Evolutionary conservation across 2,113 vertebrate species (phyloP), one percentile per base, ranked within the genome.

Genomic region (Gnathonemus longibarbis): DNA sequence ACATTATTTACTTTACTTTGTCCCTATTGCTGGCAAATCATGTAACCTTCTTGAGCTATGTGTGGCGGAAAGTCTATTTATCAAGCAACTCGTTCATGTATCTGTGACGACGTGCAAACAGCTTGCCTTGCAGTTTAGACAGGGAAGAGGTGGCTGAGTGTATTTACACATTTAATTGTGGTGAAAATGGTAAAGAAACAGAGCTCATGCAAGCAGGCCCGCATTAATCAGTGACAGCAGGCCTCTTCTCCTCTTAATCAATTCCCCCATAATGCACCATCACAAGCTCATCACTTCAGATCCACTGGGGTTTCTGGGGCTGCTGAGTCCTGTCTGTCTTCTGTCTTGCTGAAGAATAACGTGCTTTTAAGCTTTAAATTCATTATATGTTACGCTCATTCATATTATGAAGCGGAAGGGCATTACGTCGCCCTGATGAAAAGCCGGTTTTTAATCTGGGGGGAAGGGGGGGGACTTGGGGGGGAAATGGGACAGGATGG

Each of bases 121-220:
- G 46, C 45, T 49, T 87, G 46, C 10, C 50, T 53, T 87, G 85
- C 48, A 35, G 27, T 53, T 53, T 56, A 39, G 35, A 53, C 13
- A 8, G 27, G 85, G 50, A 56, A 52, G 49, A 52, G 3, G 1
- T 49, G 2, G 27, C 49, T 24, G 27, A 31, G 31, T 11, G 2
- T 35, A 87, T 87, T 87, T 87, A 21, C 85, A 87, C 21, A 53
- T 50, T 53, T 87, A 35, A 87, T 87, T 27, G 46, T 35, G 49
- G 50, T 53, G 48, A 87, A 87, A 87, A 87, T 19, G 85, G 85
- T n/a, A 15, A 86, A 49, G 46, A 53, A 53, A 35, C 11, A 31
- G n/a, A 31, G 49, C 13, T 17, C 27, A 39, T 46, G 84, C 46
- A 52, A 52, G 85, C 49, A 19, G 49, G 15, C 27, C 31, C 0